Conservation (phyloP, 1,140 invertebrate genomes). For the Anastatus disparis region DNA sequence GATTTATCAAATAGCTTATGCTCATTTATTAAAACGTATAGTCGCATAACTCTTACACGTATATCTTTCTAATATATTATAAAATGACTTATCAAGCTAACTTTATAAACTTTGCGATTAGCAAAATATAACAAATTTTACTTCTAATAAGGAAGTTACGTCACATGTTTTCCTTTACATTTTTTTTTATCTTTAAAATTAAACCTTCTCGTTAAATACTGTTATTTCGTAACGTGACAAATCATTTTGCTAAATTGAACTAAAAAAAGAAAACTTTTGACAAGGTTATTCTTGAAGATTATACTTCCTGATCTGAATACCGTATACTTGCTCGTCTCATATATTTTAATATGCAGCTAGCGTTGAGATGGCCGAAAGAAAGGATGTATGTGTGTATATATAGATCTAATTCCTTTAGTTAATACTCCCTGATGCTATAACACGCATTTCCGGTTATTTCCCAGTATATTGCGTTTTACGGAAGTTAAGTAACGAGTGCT, state of each 20-base stretch:
- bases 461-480: too few species aligned
- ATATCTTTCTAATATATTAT: constrained; percentile 31
- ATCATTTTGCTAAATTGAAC: constrained; percentile 56
- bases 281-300: too few species aligned
- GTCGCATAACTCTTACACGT: constrained; percentile 21
- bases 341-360: constrained; percentile 34
- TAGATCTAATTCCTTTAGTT: too few species aligned
- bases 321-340: constrained; percentile 13
- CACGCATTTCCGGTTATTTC: too few species aligned
- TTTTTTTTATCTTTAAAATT: too few species aligned
- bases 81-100: constrained; percentile 9
- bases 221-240: constrained; percentile 54
- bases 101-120: constrained; percentile 28
- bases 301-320: constrained; percentile 45
- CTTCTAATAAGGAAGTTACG: constrained; percentile 34
- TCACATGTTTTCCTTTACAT: constrained; percentile 35
- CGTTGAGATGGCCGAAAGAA: too few species aligned
- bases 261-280: constrained; percentile 42
- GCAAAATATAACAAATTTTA: constrained; percentile 4
- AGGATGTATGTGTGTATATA: too few species aligned
- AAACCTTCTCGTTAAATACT: too few species aligned
- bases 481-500: too few species aligned
- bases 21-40: constrained; percentile 37
- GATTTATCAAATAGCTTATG: constrained; percentile 39
- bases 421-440: too few species aligned